These are phyloP conservation scores for Arenaria interpres DNA, from an alignment of 2,113 vertebrate species.

Conservation along the genomic window DNA sequence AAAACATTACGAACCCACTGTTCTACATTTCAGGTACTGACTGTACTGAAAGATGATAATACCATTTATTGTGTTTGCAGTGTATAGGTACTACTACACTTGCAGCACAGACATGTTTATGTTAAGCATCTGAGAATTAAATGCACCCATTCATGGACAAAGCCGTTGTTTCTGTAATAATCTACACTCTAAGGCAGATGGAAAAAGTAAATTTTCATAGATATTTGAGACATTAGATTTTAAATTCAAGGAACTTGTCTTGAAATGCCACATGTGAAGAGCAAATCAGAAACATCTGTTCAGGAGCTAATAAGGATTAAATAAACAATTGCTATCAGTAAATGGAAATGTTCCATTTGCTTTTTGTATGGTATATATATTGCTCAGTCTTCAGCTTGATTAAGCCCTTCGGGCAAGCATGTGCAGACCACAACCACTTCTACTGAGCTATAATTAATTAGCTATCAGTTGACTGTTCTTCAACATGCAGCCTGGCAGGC, in stretches of 20 bases:
- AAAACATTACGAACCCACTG: background rate
- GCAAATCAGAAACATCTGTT: background rate
- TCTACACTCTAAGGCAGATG: background rate
- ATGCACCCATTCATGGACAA: background rate
- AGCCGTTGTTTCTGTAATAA: background rate
- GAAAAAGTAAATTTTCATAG: background rate
- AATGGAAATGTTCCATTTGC: background rate
- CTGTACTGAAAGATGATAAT: background rate
- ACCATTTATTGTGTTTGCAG: rapidly evolving
- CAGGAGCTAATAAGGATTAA: background rate
- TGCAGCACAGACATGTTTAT: background rate
- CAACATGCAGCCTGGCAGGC: background rate
- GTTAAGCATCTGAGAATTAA: background rate
- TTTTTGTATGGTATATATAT: background rate
- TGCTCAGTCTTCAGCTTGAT: background rate
- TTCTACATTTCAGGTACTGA: background rate
- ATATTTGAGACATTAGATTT: background rate
- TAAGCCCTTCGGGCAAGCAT: background rate
- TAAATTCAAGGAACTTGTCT: background rate
- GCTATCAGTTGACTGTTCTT: background rate
- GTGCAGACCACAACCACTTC: background rate
- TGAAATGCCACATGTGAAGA: background rate
- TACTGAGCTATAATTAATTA: background rate
- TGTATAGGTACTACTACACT: background rate
- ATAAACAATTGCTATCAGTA: background rate